Evolutionary conservation across 2,113 vertebrate genomes (phyloP).

Genomic region (Nyctibius bracteatus): DNA sequence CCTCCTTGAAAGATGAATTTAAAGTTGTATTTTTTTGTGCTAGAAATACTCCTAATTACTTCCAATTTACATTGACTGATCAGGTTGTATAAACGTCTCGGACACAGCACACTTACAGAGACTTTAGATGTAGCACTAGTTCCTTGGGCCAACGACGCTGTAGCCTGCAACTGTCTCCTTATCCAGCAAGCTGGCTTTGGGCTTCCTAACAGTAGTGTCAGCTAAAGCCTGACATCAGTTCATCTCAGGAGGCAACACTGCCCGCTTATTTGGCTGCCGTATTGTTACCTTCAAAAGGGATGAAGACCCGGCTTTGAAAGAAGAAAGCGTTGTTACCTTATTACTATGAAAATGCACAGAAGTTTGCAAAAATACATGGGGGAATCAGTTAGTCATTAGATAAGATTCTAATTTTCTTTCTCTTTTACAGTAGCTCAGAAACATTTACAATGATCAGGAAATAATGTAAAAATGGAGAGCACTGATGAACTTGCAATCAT

Average conservation of each 20-base stretch:
- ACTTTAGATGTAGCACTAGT: not conserved
- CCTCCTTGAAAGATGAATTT: not conserved
- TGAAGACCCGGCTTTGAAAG: not conserved
- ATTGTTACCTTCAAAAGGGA: not conserved
- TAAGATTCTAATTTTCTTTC: not conserved
- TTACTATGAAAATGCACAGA: not conserved
- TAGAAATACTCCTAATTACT: not conserved
- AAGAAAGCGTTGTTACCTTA: not conserved
- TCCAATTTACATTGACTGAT: not conserved
- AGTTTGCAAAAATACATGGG: not conserved
- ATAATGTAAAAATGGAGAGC: not conserved
- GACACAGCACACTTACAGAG: not conserved
- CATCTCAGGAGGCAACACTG: not conserved
- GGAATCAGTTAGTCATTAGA: not conserved
- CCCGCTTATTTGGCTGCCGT: fast-evolving
- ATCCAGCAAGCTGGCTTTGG: not conserved
- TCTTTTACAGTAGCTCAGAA: not conserved
- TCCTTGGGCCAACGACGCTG: not conserved
- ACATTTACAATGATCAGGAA: not conserved
- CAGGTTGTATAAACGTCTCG: not conserved
- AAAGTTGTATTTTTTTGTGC: not conserved
- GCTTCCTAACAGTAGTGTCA: not conserved
- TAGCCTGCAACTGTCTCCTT: not conserved
- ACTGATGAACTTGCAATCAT: not conserved
- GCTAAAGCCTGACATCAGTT: not conserved